phyloP scores from a whole-genome alignment of 1,140 invertebrate genomes.

The Zaprionus camerounensis region DNA sequence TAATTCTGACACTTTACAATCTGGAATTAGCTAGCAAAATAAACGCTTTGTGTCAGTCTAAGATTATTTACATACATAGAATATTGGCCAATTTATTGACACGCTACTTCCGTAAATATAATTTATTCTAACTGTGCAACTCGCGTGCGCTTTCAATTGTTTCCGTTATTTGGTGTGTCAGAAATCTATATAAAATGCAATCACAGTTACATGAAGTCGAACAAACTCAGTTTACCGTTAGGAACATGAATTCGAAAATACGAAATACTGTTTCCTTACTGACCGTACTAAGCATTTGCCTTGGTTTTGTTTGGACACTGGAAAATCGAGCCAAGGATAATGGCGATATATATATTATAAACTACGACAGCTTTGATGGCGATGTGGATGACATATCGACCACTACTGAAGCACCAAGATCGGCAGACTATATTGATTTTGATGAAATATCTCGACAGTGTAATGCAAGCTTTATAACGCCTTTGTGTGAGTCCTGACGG shows the following conservation, averaged over 20 bases:
- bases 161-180: neutral
- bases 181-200: slow-evolving; percentile 35
- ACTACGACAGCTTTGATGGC: slow-evolving; percentile 69
- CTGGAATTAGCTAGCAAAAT: neutral
- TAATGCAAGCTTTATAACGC: slow-evolving; percentile 75
- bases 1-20: no score
- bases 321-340: slow-evolving; percentile 64
- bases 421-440: slow-evolving; percentile 59
- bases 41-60: neutral
- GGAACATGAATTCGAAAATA: slow-evolving; percentile 41
- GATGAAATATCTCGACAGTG: slow-evolving; percentile 57
- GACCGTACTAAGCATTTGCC: slow-evolving; percentile 11
- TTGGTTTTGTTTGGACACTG: slow-evolving; percentile 12
- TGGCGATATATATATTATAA: slow-evolving; percentile 71
- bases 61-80: slow-evolving; percentile 10
- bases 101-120: slow-evolving; percentile 36
- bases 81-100: slow-evolving; percentile 28
- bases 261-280: slow-evolving; percentile 13
- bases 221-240: slow-evolving; percentile 24
- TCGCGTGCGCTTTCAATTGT: slow-evolving; percentile 38
- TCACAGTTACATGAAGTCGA: neutral
- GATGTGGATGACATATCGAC: slow-evolving; percentile 70
- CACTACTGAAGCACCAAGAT: slow-evolving; percentile 47
- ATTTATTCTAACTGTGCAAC: slow-evolving; percentile 36
- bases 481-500: slow-evolving; percentile 57